Evolutionary conservation across 2,797 vertebrate genomes (phyloP), one percentile per base, ranked within the genome.

Genomic region (Oreortyx pictus): DNA sequence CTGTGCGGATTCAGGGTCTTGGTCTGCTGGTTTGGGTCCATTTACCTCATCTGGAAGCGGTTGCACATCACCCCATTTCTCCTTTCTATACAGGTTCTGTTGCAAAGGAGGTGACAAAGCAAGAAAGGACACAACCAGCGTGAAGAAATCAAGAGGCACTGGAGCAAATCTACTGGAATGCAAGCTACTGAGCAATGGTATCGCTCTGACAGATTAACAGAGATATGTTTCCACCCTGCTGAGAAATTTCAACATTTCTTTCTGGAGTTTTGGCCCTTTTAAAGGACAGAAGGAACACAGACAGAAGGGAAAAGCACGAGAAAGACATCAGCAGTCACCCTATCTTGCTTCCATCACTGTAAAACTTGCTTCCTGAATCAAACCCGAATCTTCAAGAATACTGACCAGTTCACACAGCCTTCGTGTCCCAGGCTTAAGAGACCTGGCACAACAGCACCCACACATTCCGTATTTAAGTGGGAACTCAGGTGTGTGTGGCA

Each of bases 31-130:
- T 65, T 74, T 75, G 39, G 49, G 49, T 50, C 89, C 76, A 50
- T 62, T 90, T 23, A 43, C 72, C 82, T 92, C 74, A 67, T 79
- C 81, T 75, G 93, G 39, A 82, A 83, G 27, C 7, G 95, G 89
- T 85, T 39, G 84, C 15, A 62, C 86, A 82, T 92, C 91, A 73
- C 90, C 89, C 91, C 68, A 57, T 14, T 1, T 39, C 79, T 94
- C 94, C 72, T 86, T 11, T 79, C 47, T 24, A 75, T 92, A 50
- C 64, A 91, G 93, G 37, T 91, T 74, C 66, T 22, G 71, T 6
- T 65, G 89, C 95, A 96, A 75, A 12, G 66, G 71, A 81, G 59
- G 64, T 14, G 47, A 94, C 29, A 77, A 70, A 81, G 19, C n/a
- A 59, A 89, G 50, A 71, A 14, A 73, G 7, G 35, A 29, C 11